These are phyloP conservation scores for Ophioninae sp. DNA, from an alignment of 2,888 invertebrate genomes.

Conservation along the genomic window DNA sequence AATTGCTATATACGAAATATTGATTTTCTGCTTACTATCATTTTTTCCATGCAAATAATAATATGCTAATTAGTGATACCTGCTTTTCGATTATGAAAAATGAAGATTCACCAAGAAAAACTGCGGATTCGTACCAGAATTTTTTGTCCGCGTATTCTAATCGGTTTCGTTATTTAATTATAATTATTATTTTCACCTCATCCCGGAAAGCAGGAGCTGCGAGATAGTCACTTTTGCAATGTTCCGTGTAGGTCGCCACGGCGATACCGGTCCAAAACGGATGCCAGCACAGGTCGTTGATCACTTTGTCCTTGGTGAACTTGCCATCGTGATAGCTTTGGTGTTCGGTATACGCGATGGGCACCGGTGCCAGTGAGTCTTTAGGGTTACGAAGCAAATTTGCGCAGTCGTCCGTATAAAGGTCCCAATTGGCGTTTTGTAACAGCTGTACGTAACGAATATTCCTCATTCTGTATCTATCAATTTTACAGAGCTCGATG, in stretches of 20 bases:
- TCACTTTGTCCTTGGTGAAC: slow-evolving; percentile 85
- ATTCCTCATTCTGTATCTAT: background rate
- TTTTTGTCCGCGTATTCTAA: background rate
- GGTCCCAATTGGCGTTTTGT: slow-evolving; percentile 80
- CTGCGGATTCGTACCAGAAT: background rate
- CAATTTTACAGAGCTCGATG: too few relatives aligned
- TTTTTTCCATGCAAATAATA: background rate
- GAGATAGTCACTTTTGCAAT: slow-evolving; percentile 73
- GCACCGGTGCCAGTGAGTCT: slow-evolving; percentile 68
- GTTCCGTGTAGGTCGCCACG: slow-evolving; percentile 86
- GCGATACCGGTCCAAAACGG: slow-evolving; percentile 87
- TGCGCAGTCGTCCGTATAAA: slow-evolving; percentile 85
- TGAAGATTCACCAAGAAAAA: background rate
- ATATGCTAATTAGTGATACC: too few relatives aligned
- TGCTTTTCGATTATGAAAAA: background rate
- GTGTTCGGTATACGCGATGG: slow-evolving; percentile 71
- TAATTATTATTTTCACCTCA: slow-evolving; percentile 60
- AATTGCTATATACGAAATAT: background rate
- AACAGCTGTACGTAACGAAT: slow-evolving; percentile 45
- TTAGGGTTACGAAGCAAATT: slow-evolving; percentile 81
- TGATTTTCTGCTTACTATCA: background rate
- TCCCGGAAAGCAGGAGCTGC: slow-evolving; percentile 63
- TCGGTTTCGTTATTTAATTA: background rate
- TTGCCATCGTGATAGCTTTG: slow-evolving; percentile 75
- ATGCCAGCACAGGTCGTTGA: slow-evolving; percentile 87